These are phyloP conservation scores for Dryococelus australis DNA, from an alignment of 2,888 invertebrate genomes.

Conservation along the genomic window DNA sequence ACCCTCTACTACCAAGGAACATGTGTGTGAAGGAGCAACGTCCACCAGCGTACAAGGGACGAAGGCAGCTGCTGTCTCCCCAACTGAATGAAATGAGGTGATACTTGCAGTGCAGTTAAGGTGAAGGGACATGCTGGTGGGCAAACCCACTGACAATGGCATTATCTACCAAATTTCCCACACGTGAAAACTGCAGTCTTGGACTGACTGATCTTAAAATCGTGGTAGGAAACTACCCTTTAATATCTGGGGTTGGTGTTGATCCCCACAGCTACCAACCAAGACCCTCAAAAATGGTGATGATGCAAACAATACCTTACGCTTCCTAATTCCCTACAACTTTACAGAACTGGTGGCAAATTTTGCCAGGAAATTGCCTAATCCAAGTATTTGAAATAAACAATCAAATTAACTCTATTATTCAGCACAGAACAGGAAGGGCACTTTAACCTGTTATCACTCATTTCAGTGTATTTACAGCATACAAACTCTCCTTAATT, in stretches of 20 bases:
- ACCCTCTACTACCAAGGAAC: constrained; percentile 4
- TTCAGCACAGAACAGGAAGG: too few species aligned
- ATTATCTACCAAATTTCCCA: background rate
- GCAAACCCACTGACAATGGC: too few species aligned
- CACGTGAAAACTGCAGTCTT: background rate
- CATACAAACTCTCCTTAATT: too few species aligned
- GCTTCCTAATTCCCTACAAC: too few species aligned
- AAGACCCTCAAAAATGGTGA: background rate
- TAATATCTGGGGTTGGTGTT: background rate
- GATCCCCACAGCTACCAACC: background rate
- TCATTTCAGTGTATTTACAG: too few species aligned
- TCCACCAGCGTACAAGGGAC: background rate
- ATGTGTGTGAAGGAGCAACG: background rate
- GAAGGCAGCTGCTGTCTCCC: background rate
- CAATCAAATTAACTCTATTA: too few species aligned
- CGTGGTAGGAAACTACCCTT: background rate
- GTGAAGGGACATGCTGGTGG: too few species aligned
- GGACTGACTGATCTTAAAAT: background rate
- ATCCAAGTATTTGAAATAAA: too few species aligned
- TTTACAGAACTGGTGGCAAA: too few species aligned
- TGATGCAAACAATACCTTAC: background rate
- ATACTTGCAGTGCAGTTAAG: background rate
- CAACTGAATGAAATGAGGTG: background rate
- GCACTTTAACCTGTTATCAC: too few species aligned
- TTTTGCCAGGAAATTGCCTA: too few species aligned